Evolutionary conservation across 2,888 invertebrate genomes (phyloP).

Genomic region (Prionchulus punctatus): DNA sequence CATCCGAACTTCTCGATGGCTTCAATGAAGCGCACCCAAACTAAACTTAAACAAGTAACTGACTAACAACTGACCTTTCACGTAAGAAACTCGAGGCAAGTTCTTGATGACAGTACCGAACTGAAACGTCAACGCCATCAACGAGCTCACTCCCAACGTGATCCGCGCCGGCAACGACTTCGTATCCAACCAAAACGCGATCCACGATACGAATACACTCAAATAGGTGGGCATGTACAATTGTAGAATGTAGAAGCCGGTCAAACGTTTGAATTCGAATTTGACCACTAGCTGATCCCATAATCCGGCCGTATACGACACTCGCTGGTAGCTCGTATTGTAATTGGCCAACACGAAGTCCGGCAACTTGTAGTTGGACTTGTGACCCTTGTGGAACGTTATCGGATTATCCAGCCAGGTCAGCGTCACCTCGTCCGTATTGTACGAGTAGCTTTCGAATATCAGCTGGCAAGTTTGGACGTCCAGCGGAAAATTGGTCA

Average conservation of each 20-base stretch:
- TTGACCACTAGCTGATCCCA: constrained; percentile 4
- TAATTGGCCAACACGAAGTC: constrained; percentile 3
- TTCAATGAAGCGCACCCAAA: too few relatives aligned
- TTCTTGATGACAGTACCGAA: constrained; percentile 10
- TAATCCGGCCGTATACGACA: constrained; percentile 7
- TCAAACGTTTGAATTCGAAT: constrained; percentile 5
- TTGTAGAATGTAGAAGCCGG: constrained; percentile 7
- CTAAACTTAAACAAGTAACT: too few relatives aligned
- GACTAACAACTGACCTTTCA: too few relatives aligned
- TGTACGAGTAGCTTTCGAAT: constrained; percentile 30
- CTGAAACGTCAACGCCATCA: constrained; percentile 5
- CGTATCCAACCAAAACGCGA: constrained; percentile 8
- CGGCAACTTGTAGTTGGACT: too few relatives aligned
- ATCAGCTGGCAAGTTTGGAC: constrained; percentile 19
- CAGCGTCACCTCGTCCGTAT: constrained; percentile 25
- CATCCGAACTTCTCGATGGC: too few relatives aligned
- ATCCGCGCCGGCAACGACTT: constrained; percentile 7
- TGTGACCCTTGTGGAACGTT: too few relatives aligned
- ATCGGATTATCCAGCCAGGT: too few relatives aligned
- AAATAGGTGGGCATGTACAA: constrained; percentile 6
- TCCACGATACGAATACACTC: constrained; percentile 9
- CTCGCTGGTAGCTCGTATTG: background rate
- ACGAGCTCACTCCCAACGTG: constrained; percentile 5
- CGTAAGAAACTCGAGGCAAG: constrained; percentile 10
- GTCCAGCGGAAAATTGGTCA: constrained; percentile 15